phyloP scores from a whole-genome alignment of 2,113 vertebrate genomes.

The Blennius ocellaris region DNA sequence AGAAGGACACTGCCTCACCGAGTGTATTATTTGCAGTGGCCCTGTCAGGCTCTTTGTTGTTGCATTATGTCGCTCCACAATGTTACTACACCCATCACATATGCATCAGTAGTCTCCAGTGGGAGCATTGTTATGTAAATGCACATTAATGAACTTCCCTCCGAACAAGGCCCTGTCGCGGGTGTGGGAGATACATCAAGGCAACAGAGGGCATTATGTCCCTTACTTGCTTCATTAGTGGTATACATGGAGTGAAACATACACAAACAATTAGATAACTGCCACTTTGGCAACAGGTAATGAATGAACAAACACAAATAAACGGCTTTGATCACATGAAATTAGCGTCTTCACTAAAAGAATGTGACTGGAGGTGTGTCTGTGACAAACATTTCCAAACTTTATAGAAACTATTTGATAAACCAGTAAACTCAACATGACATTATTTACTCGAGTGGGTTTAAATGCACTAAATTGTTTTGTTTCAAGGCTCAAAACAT shows the following conservation, averaged over 20 bases:
- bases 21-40: constrained; percentile 15
- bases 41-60: constrained; percentile 61
- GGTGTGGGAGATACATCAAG: constrained; percentile 21
- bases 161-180: constrained; percentile 32
- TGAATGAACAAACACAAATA: background rate
- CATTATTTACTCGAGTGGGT: constrained; percentile 39
- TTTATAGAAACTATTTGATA: constrained; percentile 30
- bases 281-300: background rate
- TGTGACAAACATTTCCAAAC: constrained; percentile 19
- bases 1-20: constrained; percentile 30
- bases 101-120: constrained; percentile 55
- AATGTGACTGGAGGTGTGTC: too few relatives aligned
- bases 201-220: constrained; percentile 1
- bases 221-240: background rate
- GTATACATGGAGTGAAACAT: background rate
- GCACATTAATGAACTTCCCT: constrained; percentile 66
- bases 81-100: constrained; percentile 55
- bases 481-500: constrained; percentile 50
- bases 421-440: constrained; percentile 24
- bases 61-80: constrained; percentile 50
- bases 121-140: constrained; percentile 71
- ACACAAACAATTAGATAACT: constrained; percentile 2
- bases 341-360: too few relatives aligned
- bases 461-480: constrained; percentile 55
- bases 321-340: background rate